Percentiles rank a stretch among this genome's conserved stretches.
These are phyloP conservation scores for Lathamus discolor DNA, from an alignment of 2,113 vertebrate genomes.

Conservation along the genomic window DNA sequence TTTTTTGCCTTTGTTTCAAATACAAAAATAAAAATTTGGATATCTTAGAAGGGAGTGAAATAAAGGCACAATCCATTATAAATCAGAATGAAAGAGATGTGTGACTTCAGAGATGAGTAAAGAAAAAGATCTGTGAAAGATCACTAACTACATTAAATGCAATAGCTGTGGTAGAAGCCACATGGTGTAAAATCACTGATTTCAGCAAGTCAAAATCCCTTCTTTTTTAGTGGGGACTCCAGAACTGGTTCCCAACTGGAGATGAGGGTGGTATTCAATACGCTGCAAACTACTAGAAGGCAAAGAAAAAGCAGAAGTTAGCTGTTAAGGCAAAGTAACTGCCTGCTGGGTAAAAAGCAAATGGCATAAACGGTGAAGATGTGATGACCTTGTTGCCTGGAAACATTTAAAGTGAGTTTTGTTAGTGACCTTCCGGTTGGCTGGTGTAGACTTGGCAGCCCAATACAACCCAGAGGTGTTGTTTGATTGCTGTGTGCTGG, in stretches of 20 bases:
- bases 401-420: constrained; percentile 18
- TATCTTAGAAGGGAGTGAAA: neutral
- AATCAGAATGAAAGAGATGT: neutral
- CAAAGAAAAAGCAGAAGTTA: constrained; percentile 22
- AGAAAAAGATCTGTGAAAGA: neutral
- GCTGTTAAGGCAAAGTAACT: neutral
- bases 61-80: neutral
- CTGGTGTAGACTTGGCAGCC: neutral
- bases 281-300: neutral
- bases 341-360: constrained; percentile 1
- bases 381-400: constrained; percentile 15
- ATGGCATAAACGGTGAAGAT: neutral
- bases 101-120: neutral
- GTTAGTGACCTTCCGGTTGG: neutral
- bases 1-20: neutral
- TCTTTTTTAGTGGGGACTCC: neutral
- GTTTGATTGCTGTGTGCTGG: accelerated
- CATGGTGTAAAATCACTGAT: neutral
- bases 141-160: neutral
- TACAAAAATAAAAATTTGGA: neutral
- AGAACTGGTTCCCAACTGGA: neutral
- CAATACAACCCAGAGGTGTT: neutral
- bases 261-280: neutral
- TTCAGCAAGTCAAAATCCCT: neutral
- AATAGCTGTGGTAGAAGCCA: neutral